phyloP scores from a whole-genome alignment of 1,140 invertebrate genomes.

The Trichoplusia ni region DNA sequence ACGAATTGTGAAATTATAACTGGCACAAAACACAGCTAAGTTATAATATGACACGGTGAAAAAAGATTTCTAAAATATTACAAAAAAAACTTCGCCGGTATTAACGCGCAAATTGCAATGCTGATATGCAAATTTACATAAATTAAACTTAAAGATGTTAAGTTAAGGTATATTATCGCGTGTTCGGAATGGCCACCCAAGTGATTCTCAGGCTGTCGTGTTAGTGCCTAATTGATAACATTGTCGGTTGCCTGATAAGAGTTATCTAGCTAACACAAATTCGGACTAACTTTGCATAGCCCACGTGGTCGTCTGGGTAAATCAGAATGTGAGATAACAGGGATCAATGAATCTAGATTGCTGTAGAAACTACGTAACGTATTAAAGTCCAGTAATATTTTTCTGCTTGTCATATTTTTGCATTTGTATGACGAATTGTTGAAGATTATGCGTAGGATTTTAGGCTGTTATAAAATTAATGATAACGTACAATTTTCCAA shows the following conservation, averaged over 20 bases:
- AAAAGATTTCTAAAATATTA: not conserved
- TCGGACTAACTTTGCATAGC: slow-evolving; percentile 49
- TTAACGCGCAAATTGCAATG: not conserved
- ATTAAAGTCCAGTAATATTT: no score
- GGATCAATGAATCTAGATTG: not conserved
- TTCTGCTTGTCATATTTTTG: no score
- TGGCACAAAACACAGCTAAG: not conserved
- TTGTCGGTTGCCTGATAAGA: slow-evolving; percentile 46
- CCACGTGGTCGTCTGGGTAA: slow-evolving; percentile 35
- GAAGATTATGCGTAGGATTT: no score
- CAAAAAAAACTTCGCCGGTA: not conserved
- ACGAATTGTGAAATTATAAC: no score
- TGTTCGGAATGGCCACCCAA: slow-evolving; percentile 16
- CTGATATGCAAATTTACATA: not conserved
- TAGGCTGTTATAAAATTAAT: no score
- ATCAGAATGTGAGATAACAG: slow-evolving; percentile 12
- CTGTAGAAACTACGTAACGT: no score
- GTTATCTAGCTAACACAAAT: slow-evolving; percentile 45
- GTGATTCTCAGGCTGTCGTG: slow-evolving; percentile 40
- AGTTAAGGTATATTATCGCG: not conserved
- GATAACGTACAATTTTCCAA: no score
- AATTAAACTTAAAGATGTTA: not conserved
- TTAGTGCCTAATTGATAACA: slow-evolving; percentile 40
- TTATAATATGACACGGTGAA: not conserved
- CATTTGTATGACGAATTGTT: not conserved